phyloP scores from a whole-genome alignment of 2,113 vertebrate species.

The Cebidichthys violaceus region DNA sequence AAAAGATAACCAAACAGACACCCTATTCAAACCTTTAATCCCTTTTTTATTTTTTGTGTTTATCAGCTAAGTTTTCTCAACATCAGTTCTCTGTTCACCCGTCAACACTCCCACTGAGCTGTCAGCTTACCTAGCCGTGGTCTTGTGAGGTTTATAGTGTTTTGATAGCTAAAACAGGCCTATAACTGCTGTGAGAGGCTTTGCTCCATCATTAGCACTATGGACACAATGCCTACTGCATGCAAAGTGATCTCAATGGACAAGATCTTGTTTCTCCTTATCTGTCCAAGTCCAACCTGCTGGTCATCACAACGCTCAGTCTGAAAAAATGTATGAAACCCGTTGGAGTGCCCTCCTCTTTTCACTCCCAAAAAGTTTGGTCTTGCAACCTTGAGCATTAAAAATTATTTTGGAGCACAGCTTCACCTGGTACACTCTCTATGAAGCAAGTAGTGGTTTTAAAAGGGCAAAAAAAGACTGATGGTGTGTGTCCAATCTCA shows the following conservation, averaged over 20 bases:
- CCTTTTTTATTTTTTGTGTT: constrained; percentile 40
- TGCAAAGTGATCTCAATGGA: constrained; percentile 15
- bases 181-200: constrained; percentile 6
- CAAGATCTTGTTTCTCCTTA: constrained; percentile 13
- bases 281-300: constrained; percentile 12
- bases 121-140: constrained; percentile 32
- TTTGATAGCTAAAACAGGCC: constrained; percentile 11
- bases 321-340: constrained; percentile 6
- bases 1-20: constrained; percentile 17
- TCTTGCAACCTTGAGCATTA: constrained; percentile 35
- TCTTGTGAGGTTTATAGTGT: constrained; percentile 27
- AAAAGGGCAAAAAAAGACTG: constrained; percentile 50
- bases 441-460: constrained; percentile 34
- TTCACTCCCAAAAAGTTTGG: constrained; percentile 22
- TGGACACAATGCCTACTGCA: constrained; percentile 3
- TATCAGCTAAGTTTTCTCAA: constrained; percentile 9
- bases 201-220: constrained; percentile 8
- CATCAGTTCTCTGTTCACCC: constrained; percentile 22
- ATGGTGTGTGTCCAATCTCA: constrained; percentile 54
- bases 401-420: constrained; percentile 7
- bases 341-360: constrained; percentile 3
- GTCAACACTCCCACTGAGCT: constrained; percentile 37
- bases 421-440: constrained; percentile 25
- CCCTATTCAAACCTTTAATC: constrained; percentile 14
- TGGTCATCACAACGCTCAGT: neutral